Base-by-base conservation (phyloP, 2,113 vertebrate species). In the Sardina pilchardus region DNA sequence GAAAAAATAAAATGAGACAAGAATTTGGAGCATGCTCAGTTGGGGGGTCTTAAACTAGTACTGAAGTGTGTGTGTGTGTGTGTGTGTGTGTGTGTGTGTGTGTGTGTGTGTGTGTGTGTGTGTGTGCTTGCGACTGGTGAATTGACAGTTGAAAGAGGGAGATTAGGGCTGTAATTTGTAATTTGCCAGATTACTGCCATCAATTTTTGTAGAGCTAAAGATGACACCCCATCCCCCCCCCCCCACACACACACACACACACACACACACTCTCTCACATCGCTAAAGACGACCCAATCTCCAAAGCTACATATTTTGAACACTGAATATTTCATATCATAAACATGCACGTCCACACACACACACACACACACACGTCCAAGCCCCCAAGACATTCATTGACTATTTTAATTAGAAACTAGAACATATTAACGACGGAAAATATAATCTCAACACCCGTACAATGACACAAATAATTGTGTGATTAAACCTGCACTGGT, bases 401-500 rank as follows among this genome's bases (percentile, higher is more conserved):
- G 48, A 63, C 42, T 43, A n/a, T 86, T 81, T 87, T 86, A 87
- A 87, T 89, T 87, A 89, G 71, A 83, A 88, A 44, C 47, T 19
- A 39, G 8, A 30, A 48, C 26, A 34, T 34, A 86, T 87, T 85
- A 50, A 87, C 81, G 39, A 83, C 83, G 45, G 67, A 82, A 84
- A 83, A 85, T 86, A 82, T 80, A 47, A 84, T 43, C 84, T 89
- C 84, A 85, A 88, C 85, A 83, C 81, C 30, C 81, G 81, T 59
- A 89, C 87, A 87, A 89, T 75, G 84, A 88, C 84, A 84, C 89
- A 90, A 91, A 90, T 85, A 89, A 93, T 86, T 36, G 83, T 86
- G 83, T 93, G 91, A 93, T 94, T 91, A 92, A 91, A 89, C 81
- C 53, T 86, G 24, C 12, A 19, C 78, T 50, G 75, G 83, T 84